Base-by-base conservation (phyloP, 2,888 invertebrate genomes). In the Dasypolia templi region DNA sequence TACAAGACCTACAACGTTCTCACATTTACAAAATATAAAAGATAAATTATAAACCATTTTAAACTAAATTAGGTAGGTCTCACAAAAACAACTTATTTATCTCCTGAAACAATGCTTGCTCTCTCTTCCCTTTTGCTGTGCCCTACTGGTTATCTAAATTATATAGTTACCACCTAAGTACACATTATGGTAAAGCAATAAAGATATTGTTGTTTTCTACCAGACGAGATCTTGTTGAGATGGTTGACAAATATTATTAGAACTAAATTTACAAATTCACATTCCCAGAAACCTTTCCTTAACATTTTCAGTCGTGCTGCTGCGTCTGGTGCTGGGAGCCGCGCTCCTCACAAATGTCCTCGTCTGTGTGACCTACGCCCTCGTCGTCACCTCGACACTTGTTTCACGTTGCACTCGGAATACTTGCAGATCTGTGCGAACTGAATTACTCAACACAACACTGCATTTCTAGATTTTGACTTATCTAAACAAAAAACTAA, bases 271-370 rank as follows among this genome's bases (percentile, higher is more conserved):
- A 5, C 14, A 59, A 51, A 62, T 26, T 61, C 35, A 22, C 42
- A 35, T 26, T 61, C 32, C 19, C 29, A 26, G 72, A 17, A 72
- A 42, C 29, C 32, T 70, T 65, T 53, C 42, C 51, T 6, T 44
- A 53, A 66, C 26, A 51, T 53, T 35, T 35, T 35, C 42, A 59
- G 61, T 35, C 7, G 35, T 35, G 53, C 62, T 51, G 59, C 72
- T 72, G 51, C 32, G 26, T 22, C 4, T 32, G 49, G 58, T n/a
- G 29, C 19, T 19, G 51, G n/a, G 7, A 29, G 49, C 51, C 42
- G 72, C 73, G 53, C 73, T n/a, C 19, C 14, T 12, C 7, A 46
- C 75, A 22, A 32, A 65, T 46, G n/a, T n/a, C n/a, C n/a, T n/a
- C n/a, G n/a, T n/a, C n/a, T n/a, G n/a, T n/a, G n/a, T n/a, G 29